Percentiles rank a stretch among this genome's conserved stretches.
Conservation (phyloP, 2,888 invertebrate species). For the Andrena bucephala region DNA sequence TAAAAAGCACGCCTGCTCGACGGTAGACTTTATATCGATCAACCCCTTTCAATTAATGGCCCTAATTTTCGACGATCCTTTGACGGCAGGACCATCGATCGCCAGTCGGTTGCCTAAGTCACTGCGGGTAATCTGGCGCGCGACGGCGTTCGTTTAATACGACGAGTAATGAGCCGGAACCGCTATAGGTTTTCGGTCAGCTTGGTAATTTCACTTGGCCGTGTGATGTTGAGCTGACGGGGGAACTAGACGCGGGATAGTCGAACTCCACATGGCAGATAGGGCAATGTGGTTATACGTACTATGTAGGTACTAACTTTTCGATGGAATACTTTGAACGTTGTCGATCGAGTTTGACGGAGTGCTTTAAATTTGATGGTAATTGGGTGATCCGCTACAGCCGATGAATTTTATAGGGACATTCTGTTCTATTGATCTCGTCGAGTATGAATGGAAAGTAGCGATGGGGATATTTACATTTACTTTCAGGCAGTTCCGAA, state of each 20-base stretch:
- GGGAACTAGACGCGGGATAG: neutral
- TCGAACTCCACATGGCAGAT: slow-evolving; percentile 4
- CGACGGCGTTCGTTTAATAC: slow-evolving; percentile 1
- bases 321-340: slow-evolving; percentile 6
- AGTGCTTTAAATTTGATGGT: neutral
- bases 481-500: neutral
- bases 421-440: neutral
- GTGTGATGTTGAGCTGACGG: neutral
- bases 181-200: neutral
- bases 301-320: slow-evolving; percentile 12
- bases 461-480: neutral
- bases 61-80: slow-evolving; percentile 11
- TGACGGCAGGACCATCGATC: neutral
- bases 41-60: slow-evolving; percentile 5
- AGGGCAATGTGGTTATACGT: slow-evolving; percentile 10
- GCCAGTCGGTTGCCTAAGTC: neutral
- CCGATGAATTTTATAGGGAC: neutral
- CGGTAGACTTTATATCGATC: slow-evolving; percentile 24
- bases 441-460: neutral
- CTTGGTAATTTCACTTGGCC: neutral
- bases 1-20: slow-evolving; percentile 4
- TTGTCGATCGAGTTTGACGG: neutral
- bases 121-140: neutral
- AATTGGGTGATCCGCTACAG: neutral
- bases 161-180: slow-evolving; percentile 17